Base-by-base conservation (phyloP, 2,888 invertebrate genomes). In the Omphaloscelis lunosa region DNA sequence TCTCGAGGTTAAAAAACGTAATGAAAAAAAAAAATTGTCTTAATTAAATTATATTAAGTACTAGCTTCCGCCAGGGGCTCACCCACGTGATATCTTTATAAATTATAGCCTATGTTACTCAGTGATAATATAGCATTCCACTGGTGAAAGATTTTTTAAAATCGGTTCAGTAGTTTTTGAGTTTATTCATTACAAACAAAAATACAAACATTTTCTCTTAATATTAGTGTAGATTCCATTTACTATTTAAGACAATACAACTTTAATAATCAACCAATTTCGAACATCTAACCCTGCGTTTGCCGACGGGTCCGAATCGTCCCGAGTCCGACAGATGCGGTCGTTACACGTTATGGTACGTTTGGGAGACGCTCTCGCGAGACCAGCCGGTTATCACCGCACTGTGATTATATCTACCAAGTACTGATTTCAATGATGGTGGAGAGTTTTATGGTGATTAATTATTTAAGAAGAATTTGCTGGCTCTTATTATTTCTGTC, bases 261-360 rank as follows among this genome's bases (percentile, higher is more conserved):
- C 15, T 61, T 29, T 53, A 78, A 59, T 68, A 83, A 67, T 72
- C 29, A 68, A 72, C 65, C 58, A 41, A 79, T 72, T 75, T 61
- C 63, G 63, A 75, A 61, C 53, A 61, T 51, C 62, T 75, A 89
- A 86, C 87, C 86, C 79, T 56, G 77, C 78, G 74, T 51, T 56
- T 12, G 72, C 82, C 81, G 70, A 27, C 83, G 88, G 84, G 80
- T 80, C 61, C 77, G 71, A 76, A 41, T n/a, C 72, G 82, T 63
- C 87, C 85, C 75, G 70, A 76, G 66, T 80, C 77, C 88, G 89
- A 93, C 95, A 95, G 95, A 95, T 95, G 95, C 92, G 93, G 91
- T 92, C 93, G 95, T 95, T 95, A 94, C 87, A 89, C 90, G 84
- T 93, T 94, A 95, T 93, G 91, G 90, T 86, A 83, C 95, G 89